phyloP scores from a whole-genome alignment of 2,113 vertebrate genomes.

The Salvelinus namaycush region DNA sequence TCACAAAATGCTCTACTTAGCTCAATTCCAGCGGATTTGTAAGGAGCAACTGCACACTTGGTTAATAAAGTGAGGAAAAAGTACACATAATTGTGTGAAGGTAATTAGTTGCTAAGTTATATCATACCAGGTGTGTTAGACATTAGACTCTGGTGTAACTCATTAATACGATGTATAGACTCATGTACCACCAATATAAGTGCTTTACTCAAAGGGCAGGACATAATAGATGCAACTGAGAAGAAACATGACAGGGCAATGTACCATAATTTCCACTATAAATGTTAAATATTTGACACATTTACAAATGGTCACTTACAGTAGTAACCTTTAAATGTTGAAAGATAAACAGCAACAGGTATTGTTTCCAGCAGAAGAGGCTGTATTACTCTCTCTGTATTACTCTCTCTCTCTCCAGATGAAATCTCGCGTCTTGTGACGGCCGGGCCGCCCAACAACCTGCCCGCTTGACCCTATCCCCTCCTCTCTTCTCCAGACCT shows the following conservation, averaged over 20 bases:
- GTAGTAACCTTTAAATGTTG: too few species aligned
- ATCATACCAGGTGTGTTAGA: constrained; percentile 5
- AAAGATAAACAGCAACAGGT: too few species aligned
- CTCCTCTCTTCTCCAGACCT: too few species aligned
- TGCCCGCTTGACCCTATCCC: too few species aligned
- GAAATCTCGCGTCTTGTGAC: too few species aligned
- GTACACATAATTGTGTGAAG: constrained; percentile 44
- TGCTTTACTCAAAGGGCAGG: not conserved
- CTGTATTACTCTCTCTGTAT: too few species aligned
- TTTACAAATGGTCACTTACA: too few species aligned
- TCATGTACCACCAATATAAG: not conserved
- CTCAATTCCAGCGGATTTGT: not conserved
- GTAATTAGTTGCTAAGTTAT: constrained; percentile 59
- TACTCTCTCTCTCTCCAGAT: too few species aligned
- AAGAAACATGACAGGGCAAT: not conserved
- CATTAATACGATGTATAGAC: not conserved
- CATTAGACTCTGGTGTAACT: not conserved
- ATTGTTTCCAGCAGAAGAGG: too few species aligned
- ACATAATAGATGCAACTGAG: not conserved
- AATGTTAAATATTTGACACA: too few species aligned
- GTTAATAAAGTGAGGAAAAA: constrained; percentile 13
- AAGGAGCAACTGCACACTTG: not conserved
- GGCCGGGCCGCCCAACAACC: too few species aligned
- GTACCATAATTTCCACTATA: too few species aligned
- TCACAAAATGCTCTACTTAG: not conserved